These are phyloP conservation scores for Turdus rufiventris DNA, from an alignment of 2,113 vertebrate species.

Conservation along the genomic window DNA sequence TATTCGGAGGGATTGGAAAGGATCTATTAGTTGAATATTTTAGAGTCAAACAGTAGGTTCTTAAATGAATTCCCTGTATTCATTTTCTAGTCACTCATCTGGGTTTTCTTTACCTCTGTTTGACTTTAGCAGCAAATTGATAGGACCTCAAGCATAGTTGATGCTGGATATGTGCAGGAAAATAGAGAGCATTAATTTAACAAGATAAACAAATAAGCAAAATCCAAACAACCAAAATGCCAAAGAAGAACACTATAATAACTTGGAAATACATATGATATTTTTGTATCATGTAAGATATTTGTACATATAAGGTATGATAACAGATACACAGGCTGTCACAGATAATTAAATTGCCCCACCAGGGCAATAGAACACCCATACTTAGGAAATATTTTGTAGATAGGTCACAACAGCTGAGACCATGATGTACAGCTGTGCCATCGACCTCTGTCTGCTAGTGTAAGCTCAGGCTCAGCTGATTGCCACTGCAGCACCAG, in stretches of 20 bases:
- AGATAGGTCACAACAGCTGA: background rate
- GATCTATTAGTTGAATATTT: background rate
- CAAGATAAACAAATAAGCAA: background rate
- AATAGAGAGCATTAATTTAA: background rate
- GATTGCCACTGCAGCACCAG: background rate
- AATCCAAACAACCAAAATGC: background rate
- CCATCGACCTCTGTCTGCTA: background rate
- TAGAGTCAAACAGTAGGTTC: background rate
- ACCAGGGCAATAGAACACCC: no score
- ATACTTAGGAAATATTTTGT: background rate
- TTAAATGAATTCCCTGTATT: background rate
- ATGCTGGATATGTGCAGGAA: background rate
- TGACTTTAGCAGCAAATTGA: background rate
- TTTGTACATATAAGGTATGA: no score
- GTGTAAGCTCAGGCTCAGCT: background rate
- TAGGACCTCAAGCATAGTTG: background rate
- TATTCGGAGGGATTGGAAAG: background rate
- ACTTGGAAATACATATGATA: background rate
- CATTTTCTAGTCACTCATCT: background rate
- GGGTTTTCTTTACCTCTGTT: background rate
- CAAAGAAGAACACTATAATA: background rate
- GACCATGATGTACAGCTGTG: accelerated
- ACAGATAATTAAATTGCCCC: background rate
- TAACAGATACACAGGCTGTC: background rate
- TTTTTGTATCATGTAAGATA: no score